phyloP scores from a whole-genome alignment of 2,113 vertebrate genomes.

The Poecilia latipinna region DNA sequence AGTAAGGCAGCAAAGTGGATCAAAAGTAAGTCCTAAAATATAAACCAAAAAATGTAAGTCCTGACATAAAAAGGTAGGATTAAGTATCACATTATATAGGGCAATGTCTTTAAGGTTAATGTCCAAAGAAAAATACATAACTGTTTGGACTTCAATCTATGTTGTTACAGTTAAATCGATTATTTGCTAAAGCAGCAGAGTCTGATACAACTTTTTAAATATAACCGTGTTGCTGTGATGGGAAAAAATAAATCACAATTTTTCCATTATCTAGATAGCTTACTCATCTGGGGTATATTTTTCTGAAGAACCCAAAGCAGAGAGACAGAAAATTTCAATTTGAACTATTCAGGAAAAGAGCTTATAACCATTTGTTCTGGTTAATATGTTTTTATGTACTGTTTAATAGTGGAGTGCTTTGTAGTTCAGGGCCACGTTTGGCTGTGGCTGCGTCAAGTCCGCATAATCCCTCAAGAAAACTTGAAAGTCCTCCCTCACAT shows the following conservation, averaged over 20 bases:
- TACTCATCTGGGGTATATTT: not conserved
- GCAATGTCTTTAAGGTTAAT: not conserved
- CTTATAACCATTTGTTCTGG: not conserved
- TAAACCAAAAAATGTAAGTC: not conserved
- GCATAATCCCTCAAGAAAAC: slow-evolving; percentile 30
- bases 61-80: not conserved
- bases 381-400: too few species aligned
- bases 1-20: too few species aligned
- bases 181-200: not conserved
- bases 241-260: too few species aligned
- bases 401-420: too few species aligned
- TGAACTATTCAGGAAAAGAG: not conserved
- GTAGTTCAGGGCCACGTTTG: not conserved
- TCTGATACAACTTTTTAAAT: not conserved
- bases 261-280: not conserved
- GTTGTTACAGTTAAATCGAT: not conserved
- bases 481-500: slow-evolving; percentile 28
- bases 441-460: slow-evolving; percentile 3
- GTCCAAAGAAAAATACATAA: not conserved
- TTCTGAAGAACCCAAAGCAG: not conserved
- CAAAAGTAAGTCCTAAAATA: not conserved
- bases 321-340: not conserved
- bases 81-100: not conserved
- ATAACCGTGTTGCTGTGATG: not conserved
- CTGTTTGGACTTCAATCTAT: not conserved